Evolutionary conservation across 1,140 invertebrate species (phyloP).

Genomic region (Nebria ingens): DNA sequence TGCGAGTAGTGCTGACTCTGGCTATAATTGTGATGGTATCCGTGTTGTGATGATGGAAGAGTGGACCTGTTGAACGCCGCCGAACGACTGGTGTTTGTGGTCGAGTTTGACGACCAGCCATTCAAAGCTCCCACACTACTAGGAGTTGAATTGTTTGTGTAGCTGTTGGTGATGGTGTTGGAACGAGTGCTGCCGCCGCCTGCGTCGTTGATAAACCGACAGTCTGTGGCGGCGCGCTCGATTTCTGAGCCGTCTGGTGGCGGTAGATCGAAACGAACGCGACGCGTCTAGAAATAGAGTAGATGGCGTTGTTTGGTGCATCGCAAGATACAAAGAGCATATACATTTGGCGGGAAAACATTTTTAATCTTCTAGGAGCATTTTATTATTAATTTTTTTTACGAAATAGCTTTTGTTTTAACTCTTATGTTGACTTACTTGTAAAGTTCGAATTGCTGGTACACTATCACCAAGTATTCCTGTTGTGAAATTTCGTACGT

Average conservation of each 20-base stretch:
- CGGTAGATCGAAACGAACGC: conserved; percentile 27
- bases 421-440: background rate
- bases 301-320: background rate
- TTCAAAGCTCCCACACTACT: no score
- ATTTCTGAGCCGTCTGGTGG: conserved; percentile 20
- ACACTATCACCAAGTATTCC: background rate
- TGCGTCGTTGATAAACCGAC: conserved; percentile 13
- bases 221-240: background rate
- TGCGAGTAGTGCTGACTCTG: background rate
- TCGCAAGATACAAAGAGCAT: background rate
- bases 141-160: no score
- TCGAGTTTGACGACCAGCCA: background rate
- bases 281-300: conserved; percentile 20
- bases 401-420: background rate
- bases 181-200: conserved; percentile 13
- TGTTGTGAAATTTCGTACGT: background rate
- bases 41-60: conserved; percentile 1
- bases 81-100: background rate
- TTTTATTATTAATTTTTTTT: no score
- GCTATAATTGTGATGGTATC: no score
- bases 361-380: no score
- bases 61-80: background rate
- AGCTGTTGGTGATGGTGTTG: background rate
- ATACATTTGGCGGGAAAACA: background rate
- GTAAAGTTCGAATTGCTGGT: background rate